Percentiles rank a stretch among this genome's conserved stretches.
phyloP scores from a whole-genome alignment of 2,797 vertebrate genomes.

The Sebastolobus alascanus region DNA sequence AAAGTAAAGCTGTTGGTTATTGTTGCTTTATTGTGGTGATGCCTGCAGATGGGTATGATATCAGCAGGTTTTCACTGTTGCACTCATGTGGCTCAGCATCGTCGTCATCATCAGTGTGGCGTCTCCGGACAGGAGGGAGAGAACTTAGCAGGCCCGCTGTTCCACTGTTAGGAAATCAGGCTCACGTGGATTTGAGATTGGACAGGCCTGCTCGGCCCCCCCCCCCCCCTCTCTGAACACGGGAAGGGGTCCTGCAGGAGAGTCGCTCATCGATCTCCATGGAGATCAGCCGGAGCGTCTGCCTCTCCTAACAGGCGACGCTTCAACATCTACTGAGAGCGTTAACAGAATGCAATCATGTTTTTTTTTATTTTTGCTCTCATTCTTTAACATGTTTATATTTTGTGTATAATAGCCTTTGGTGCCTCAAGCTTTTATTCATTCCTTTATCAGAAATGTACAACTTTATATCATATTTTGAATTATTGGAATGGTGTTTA shows the following conservation, averaged over 20 bases:
- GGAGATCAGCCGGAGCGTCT: slow-evolving; percentile 45
- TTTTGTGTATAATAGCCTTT: slow-evolving; percentile 83
- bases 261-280: slow-evolving; percentile 48
- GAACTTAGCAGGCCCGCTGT: slow-evolving; percentile 45
- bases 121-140: slow-evolving; percentile 42
- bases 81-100: slow-evolving; percentile 65
- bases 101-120: slow-evolving; percentile 16
- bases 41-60: slow-evolving; percentile 70
- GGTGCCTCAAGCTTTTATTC: slow-evolving; percentile 88
- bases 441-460: slow-evolving; percentile 85
- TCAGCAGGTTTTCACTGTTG: slow-evolving; percentile 83
- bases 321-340: slow-evolving; percentile 65
- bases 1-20: slow-evolving; percentile 81
- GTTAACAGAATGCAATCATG: slow-evolving; percentile 55
- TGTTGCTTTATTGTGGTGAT: slow-evolving; percentile 88
- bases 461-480: slow-evolving; percentile 68
- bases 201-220: slow-evolving; percentile 32
- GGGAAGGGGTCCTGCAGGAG: slow-evolving; percentile 44
- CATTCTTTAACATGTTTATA: slow-evolving; percentile 69
- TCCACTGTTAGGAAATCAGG: slow-evolving; percentile 43
- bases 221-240: slow-evolving; percentile 4
- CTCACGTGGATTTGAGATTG: slow-evolving; percentile 51
- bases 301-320: slow-evolving; percentile 32
- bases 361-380: slow-evolving; percentile 57
- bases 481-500: slow-evolving; percentile 65